Percentiles rank a stretch among this genome's conserved stretches.
Conservation (phyloP, 2,888 invertebrate genomes). For the Heteropelma amictum region DNA sequence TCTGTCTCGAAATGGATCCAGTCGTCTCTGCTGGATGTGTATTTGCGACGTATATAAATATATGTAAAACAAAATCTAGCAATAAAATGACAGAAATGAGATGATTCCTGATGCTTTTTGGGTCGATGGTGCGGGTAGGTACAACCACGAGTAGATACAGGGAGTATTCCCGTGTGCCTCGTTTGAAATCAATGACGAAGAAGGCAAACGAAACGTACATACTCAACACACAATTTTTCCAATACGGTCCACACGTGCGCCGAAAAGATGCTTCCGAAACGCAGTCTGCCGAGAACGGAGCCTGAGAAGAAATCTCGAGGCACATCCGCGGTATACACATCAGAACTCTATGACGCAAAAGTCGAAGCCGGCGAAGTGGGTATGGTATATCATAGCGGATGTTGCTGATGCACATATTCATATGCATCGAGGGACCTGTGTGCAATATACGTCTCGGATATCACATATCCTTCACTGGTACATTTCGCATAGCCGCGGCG, state of each 20-base stretch:
- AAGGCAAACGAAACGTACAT: slow-evolving; percentile 39
- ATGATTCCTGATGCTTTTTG: slow-evolving; percentile 14
- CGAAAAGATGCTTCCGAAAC: slow-evolving; percentile 1
- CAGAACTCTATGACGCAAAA: slow-evolving; percentile 14
- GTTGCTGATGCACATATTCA: slow-evolving; percentile 14
- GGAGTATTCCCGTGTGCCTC: slow-evolving; percentile 3
- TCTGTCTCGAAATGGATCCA: slow-evolving; percentile 48
- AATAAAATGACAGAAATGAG: slow-evolving; percentile 14
- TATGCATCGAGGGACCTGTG: not conserved
- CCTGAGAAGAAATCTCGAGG: not conserved
- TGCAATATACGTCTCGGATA: slow-evolving; percentile 3
- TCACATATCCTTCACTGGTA: slow-evolving; percentile 31
- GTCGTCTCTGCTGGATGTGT: not conserved
- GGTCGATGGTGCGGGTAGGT: not conserved
- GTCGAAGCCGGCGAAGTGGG: slow-evolving; percentile 5
- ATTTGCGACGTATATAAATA: not conserved
- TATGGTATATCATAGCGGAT: slow-evolving; percentile 27
- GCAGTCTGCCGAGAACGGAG: slow-evolving; percentile 4
- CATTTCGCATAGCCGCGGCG: slow-evolving; percentile 18
- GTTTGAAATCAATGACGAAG: slow-evolving; percentile 36
- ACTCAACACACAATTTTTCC: slow-evolving; percentile 13
- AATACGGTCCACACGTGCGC: slow-evolving; percentile 18
- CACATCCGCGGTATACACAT: slow-evolving; percentile 23
- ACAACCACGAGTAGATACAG: not conserved
- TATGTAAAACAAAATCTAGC: slow-evolving; percentile 2